phyloP scores from a whole-genome alignment of 2,797 vertebrate species.

The Sebastes aleutianus region DNA sequence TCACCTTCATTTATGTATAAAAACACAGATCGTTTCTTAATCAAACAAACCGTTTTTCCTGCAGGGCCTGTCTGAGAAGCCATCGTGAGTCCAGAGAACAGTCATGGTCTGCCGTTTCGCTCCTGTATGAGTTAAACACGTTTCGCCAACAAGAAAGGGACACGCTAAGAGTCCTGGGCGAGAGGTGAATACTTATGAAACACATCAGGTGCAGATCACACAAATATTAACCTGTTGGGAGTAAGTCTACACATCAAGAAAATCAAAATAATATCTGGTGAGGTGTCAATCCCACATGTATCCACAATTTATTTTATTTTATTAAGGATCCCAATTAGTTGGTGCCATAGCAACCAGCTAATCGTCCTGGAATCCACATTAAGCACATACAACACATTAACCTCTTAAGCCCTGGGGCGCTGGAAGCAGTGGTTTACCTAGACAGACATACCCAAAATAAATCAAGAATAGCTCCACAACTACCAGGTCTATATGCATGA shows the following conservation, averaged over 20 bases:
- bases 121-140: conserved; percentile 64
- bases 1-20: background rate
- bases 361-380: too few species aligned
- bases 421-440: too few species aligned
- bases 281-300: background rate
- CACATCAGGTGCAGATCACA: background rate
- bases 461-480: too few species aligned
- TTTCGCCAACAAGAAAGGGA: conserved; percentile 62
- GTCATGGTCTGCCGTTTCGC: conserved; percentile 69
- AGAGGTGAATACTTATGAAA: conserved; percentile 67
- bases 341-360: too few species aligned
- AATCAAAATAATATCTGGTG: background rate
- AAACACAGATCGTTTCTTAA: background rate
- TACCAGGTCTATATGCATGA: too few species aligned
- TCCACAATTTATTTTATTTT: background rate
- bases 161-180: conserved; percentile 46
- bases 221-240: background rate
- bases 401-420: too few species aligned
- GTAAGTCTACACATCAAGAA: background rate
- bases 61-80: conserved; percentile 28
- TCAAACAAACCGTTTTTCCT: background rate
- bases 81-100: conserved; percentile 18
- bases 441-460: too few species aligned
- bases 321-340: background rate
- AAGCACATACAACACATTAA: too few species aligned